These are phyloP conservation scores for Xiphorhynchus elegans DNA, from an alignment of 2,113 vertebrate species.

Conservation along the genomic window DNA sequence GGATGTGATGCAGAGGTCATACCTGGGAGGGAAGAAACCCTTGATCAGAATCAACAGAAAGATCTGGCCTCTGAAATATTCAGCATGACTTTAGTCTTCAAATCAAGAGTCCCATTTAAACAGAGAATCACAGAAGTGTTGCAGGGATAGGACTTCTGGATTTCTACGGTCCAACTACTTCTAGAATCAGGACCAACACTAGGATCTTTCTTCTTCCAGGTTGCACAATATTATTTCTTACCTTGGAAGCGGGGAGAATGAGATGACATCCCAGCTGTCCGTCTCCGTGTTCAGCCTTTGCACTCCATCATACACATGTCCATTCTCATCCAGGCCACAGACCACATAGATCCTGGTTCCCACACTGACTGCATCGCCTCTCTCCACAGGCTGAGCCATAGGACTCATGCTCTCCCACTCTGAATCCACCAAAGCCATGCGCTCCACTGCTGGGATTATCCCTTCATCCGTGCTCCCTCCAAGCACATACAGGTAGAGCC, in stretches of 20 bases:
- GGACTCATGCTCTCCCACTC: constrained; percentile 80
- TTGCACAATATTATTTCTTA: background rate
- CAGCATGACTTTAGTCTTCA: background rate
- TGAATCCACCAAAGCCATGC: constrained; percentile 70
- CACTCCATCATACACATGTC: constrained; percentile 84
- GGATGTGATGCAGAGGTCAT: constrained; percentile 84
- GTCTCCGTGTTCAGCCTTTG: constrained; percentile 77
- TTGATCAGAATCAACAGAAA: background rate
- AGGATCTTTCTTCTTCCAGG: background rate
- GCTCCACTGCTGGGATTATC: constrained; percentile 80
- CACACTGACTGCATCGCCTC: constrained; percentile 73
- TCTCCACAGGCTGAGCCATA: constrained; percentile 84
- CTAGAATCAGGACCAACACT: background rate
- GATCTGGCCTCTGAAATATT: background rate
- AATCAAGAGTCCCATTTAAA: background rate
- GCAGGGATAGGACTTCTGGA: background rate
- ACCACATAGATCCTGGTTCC: constrained; percentile 80
- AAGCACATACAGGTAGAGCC: constrained; percentile 78
- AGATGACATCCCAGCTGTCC: constrained; percentile 85
- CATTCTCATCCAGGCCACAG: constrained; percentile 89
- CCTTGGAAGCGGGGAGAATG: constrained; percentile 78
- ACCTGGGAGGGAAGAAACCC: constrained; percentile 69
- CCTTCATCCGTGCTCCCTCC: constrained; percentile 86
- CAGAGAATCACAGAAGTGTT: background rate
- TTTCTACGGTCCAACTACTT: background rate